Conservation (phyloP, 2,797 vertebrate species). For the Micropoecilia bifurca region DNA sequence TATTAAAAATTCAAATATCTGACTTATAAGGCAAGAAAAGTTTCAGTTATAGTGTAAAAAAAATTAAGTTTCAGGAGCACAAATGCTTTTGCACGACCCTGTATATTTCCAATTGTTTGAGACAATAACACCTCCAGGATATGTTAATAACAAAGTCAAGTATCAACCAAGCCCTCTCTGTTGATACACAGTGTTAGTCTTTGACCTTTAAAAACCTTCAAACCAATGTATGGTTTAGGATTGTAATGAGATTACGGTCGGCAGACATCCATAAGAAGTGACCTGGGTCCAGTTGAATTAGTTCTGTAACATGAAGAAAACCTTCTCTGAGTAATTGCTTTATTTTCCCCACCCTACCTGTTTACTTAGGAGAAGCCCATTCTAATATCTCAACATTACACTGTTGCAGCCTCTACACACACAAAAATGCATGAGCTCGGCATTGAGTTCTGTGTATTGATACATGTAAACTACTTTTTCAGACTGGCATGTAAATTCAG, state of each 20-base stretch:
- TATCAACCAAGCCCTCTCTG: constrained; percentile 2
- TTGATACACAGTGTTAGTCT: constrained; percentile 40
- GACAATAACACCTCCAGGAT: neutral
- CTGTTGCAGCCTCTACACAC: constrained; percentile 18
- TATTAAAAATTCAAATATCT: neutral
- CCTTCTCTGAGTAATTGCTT: constrained; percentile 61
- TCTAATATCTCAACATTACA: constrained; percentile 50
- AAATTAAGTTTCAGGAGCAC: neutral
- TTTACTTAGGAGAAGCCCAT: constrained; percentile 66
- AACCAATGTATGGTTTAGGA: constrained; percentile 73
- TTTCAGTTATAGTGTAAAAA: neutral
- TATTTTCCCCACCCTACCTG: constrained; percentile 63
- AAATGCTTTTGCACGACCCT: neutral
- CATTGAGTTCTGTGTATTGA: constrained; percentile 15
- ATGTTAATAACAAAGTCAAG: neutral
- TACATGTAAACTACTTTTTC: constrained; percentile 23
- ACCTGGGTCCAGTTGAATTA: constrained; percentile 61
- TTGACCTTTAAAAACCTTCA: constrained; percentile 69
- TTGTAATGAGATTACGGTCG: constrained; percentile 77
- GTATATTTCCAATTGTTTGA: neutral
- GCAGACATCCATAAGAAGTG: constrained; percentile 72
- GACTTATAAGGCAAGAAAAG: neutral
- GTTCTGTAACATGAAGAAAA: constrained; percentile 59
- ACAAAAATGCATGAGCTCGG: constrained; percentile 18
- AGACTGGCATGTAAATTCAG: neutral